Evolutionary conservation across 2,797 vertebrate species (phyloP), one percentile per base, ranked within the genome.

Genomic region (Cyclopterus lumpus): DNA sequence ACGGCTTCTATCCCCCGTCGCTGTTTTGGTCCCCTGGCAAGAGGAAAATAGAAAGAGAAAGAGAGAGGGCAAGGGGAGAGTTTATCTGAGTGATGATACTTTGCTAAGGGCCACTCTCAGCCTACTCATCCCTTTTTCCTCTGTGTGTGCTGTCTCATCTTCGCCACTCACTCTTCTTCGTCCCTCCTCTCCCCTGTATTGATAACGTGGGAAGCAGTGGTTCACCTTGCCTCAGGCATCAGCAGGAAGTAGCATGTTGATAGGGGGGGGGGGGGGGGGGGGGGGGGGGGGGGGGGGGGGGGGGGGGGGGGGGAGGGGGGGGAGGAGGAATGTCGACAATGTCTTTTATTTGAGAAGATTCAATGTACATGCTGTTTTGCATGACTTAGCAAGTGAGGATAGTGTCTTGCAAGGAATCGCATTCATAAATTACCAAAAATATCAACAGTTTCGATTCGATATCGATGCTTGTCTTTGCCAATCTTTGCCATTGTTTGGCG

Each of bases 51-150:
- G 75, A 80, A 72, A 73, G 65, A 65, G 34, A 73, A 60, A 65
- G 60, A 69, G 70, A 71, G 60, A 76, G 78, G 54, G 49, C 32
- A 36, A 73, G 46, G 34, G 62, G 49, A 78, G 59, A 73, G 46
- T 87, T 89, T 83, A 77, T 46, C 81, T 84, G 79, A 82, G 77
- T 70, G 73, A 82, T 85, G 80, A 75, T 42, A 64, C 76, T 84
- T 83, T 61, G 71, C 86, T 81, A 9, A 82, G 38, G 84, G 78
- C 77, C 15, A 63, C 79, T 79, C 68, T 86, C 70, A 67, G 62
- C 53, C 51, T 26, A 85, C 75, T 18, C 36, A 11, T 57, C 28
- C 24, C 54, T 26, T 53, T 15, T 68, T 66, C 55, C 59, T 79
- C 22, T 42, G 42, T 8, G 2, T 48, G 18, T 30, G 77, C 54